Conservation (phyloP, 2,888 invertebrate species). For the Xylota segnis region DNA sequence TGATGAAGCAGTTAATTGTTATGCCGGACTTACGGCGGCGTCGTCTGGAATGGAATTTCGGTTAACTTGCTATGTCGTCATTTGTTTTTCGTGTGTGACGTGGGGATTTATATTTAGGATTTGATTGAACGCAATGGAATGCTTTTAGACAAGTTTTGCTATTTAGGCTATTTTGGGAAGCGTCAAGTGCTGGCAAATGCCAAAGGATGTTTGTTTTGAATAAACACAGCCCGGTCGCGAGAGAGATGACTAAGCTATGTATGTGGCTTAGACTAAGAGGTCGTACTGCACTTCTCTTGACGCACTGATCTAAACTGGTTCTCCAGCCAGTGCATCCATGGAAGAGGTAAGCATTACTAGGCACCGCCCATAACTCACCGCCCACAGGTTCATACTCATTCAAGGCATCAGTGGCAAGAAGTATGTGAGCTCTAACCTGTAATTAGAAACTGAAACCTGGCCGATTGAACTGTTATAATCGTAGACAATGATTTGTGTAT, state of each 20-base stretch:
- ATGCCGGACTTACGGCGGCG: conserved; percentile 49
- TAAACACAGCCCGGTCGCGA: not conserved
- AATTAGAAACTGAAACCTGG: conserved; percentile 8
- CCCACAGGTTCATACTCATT: conserved; percentile 1
- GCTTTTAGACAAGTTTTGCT: not conserved
- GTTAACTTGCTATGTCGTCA: conserved; percentile 35
- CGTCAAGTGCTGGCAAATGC: conserved; percentile 9
- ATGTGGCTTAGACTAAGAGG: not conserved
- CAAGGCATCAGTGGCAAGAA: not conserved
- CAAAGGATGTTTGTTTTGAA: not conserved
- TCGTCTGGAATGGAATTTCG: conserved; percentile 30
- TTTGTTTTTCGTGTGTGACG: conserved; percentile 37
- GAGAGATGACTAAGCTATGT: not conserved
- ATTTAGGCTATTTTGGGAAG: not conserved
- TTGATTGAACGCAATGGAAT: conserved; percentile 15
- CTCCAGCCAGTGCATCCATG: not conserved
- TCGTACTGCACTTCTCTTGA: not conserved
- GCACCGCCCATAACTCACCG: conserved; percentile 9
- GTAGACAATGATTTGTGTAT: not conserved
- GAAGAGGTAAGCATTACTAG: not conserved
- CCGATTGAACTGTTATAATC: conserved; percentile 2
- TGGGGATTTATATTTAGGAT: conserved; percentile 34
- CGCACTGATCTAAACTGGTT: not conserved
- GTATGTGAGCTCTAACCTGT: not conserved
- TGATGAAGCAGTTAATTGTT: conserved; percentile 36